These are phyloP conservation scores for Drosophila kokeensis DNA, from an alignment of 2,888 invertebrate species.

Conservation along the genomic window DNA sequence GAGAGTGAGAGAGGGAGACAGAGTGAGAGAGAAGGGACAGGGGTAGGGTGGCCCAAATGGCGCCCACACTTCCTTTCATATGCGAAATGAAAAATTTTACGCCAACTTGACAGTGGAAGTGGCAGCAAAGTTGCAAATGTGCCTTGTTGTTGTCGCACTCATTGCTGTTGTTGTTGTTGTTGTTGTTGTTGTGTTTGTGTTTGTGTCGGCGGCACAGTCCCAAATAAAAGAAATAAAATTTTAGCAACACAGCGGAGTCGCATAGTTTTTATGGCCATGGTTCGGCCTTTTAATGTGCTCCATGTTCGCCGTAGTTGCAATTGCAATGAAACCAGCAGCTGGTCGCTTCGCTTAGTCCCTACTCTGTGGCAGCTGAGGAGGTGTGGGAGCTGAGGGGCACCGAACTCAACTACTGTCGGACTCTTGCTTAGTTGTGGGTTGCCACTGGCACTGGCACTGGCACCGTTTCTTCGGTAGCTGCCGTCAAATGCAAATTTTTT, in stretches of 20 bases:
- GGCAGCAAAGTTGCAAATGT: constrained; percentile 76
- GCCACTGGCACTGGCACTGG: constrained; percentile 22
- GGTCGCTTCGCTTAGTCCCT: constrained; percentile 34
- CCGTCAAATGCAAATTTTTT: constrained; percentile 59
- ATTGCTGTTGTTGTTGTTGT: constrained; percentile 32
- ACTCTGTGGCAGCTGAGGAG: background rate
- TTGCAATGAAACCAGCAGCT: constrained; percentile 53
- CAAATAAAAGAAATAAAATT: constrained; percentile 74
- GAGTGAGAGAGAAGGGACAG: background rate
- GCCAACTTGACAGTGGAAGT: constrained; percentile 79
- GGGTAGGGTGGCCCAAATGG: constrained; percentile 33
- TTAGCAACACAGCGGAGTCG: constrained; percentile 60
- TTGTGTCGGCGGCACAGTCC: constrained; percentile 52
- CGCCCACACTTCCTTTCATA: constrained; percentile 80
- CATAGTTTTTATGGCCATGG: constrained; percentile 72
- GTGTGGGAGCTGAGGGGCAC: background rate
- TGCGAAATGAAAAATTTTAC: constrained; percentile 79
- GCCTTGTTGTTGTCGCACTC: constrained; percentile 56
- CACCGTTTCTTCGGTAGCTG: constrained; percentile 45
- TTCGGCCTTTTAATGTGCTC: constrained; percentile 63
- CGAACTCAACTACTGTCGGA: constrained; percentile 5
- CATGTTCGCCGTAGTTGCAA: constrained; percentile 38
- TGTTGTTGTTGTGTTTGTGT: constrained; percentile 37
- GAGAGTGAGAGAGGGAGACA: background rate
- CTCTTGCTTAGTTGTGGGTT: constrained; percentile 33